phyloP scores from a whole-genome alignment of 2,113 vertebrate genomes.

The Scomber scombrus region DNA sequence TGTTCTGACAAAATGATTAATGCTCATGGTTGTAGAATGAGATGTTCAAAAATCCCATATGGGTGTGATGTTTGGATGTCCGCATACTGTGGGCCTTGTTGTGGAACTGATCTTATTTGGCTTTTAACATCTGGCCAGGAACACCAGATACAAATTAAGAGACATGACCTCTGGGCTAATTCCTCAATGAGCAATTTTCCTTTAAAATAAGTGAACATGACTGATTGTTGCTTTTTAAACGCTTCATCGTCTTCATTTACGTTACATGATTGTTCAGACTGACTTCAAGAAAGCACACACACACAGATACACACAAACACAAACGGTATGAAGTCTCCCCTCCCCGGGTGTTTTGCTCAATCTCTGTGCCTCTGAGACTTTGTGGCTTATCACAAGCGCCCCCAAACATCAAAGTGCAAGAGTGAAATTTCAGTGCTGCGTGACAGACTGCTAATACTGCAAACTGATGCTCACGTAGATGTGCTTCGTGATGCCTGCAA shows the following conservation, averaged over 20 bases:
- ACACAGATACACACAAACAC: background rate
- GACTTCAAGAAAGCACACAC: conserved; percentile 7
- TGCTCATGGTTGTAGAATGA: background rate
- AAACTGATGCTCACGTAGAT: background rate
- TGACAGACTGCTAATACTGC: conserved; percentile 20
- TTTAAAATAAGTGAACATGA: too few species aligned
- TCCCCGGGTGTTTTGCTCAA: background rate
- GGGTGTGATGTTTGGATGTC: background rate
- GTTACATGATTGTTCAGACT: background rate
- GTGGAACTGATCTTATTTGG: background rate
- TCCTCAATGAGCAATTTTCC: too few species aligned
- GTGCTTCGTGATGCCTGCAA: background rate
- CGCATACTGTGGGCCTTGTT: background rate
- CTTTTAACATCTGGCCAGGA: background rate
- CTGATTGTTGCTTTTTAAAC: background rate
- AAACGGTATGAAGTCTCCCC: conserved; percentile 1
- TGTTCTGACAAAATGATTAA: background rate
- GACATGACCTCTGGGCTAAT: too few species aligned
- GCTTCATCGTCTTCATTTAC: background rate
- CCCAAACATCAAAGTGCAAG: conserved; percentile 48
- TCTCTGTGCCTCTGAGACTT: conserved; percentile 26
- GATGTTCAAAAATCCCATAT: too few species aligned
- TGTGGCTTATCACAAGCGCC: conserved; percentile 28
- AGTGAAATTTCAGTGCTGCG: conserved; percentile 21
- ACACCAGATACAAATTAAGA: too few species aligned